Evolutionary conservation across 1,140 invertebrate species (phyloP).

Genomic region (Sycophaga agraensis): DNA sequence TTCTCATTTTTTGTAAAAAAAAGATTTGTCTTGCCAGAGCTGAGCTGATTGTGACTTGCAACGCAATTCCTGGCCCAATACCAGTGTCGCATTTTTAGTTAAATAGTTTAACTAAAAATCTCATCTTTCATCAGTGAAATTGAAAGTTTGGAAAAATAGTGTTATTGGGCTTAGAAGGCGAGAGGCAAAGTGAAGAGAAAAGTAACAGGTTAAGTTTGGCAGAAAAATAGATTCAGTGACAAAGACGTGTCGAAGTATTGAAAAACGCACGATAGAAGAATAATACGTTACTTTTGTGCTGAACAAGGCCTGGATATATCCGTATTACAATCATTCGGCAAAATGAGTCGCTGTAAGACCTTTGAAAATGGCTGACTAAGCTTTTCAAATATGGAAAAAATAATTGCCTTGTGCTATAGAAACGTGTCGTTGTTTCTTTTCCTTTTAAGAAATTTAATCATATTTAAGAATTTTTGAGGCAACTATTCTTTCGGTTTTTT

Average conservation of each 20-base stretch:
- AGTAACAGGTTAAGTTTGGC: slow-evolving; percentile 19
- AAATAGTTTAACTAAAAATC: slow-evolving; percentile 11
- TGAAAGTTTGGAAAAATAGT: slow-evolving; percentile 13
- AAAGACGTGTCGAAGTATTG: neutral
- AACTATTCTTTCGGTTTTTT: slow-evolving; percentile 1
- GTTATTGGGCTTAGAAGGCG: neutral
- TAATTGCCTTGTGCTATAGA: slow-evolving; percentile 4
- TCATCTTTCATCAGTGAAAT: slow-evolving; percentile 12
- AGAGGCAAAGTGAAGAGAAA: slow-evolving; percentile 21
- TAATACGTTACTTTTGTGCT: slow-evolving; percentile 17
- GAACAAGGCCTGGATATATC: slow-evolving; percentile 12
- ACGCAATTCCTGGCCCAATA: slow-evolving; percentile 59
- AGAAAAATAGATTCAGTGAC: neutral
- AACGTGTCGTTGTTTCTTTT: slow-evolving; percentile 6
- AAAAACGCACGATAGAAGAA: slow-evolving; percentile 16
- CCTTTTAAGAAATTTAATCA: neutral
- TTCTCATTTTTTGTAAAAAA: slow-evolving; percentile 42
- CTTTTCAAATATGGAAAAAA: neutral
- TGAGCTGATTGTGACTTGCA: slow-evolving; percentile 60
- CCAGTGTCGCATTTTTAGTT: slow-evolving; percentile 34
- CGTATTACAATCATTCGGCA: slow-evolving; percentile 15
- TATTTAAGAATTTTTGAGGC: slow-evolving; percentile 2
- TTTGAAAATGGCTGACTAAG: slow-evolving; percentile 21
- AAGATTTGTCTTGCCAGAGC: slow-evolving; percentile 53
- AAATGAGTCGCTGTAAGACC: slow-evolving; percentile 26